Evolutionary conservation across 2,888 invertebrate genomes (phyloP), one percentile per base, ranked within the genome.

Genomic region (Buathra laborator): DNA sequence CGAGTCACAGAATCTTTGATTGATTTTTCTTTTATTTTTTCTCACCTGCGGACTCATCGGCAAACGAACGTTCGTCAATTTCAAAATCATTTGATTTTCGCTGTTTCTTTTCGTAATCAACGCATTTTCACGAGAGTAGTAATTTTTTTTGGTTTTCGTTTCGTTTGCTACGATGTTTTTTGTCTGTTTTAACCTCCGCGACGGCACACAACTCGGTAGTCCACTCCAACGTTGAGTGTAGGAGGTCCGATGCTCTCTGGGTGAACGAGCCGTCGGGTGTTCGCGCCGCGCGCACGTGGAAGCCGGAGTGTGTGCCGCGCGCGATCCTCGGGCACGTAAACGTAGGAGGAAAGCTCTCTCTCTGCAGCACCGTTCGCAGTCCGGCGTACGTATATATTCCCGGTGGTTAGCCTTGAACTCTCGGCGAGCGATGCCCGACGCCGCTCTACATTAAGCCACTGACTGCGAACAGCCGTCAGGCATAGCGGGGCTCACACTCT

Each of bases 391-490:
- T 53, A 72, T 75, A 66, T 82, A 66, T 72, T 71, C 75, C 48
- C 89, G 90, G 89, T 89, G 87, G 91, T 89, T 92, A 93, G 92
- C 93, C 93, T 93, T 93, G 93, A 93, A 93, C 93, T 91, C 92
- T 85, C 66, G 87, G 88, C 84, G 90, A 88, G 89, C 89, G 89
- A 90, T 90, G 91, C 89, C 88, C 89, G 89, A 87, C 85, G 88
- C 85, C 86, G 86, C 85, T 88, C 88, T 59, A 88, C 85, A 88
- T 88, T 85, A 84, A 84, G 85, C 86, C 48, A 78, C 81, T 75
- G 64, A 70, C 84, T 66, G 70, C 78, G 46, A 82, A 75, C 81
- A 77, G 74, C 83, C 81, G 81, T 85, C 83, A 83, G 79, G 83
- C 77, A 85, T 77, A 79, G 86, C 82, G 67, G 81, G 62, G 68